Conservation (phyloP, 2,113 vertebrate genomes). For the Coracopsis vasa region DNA sequence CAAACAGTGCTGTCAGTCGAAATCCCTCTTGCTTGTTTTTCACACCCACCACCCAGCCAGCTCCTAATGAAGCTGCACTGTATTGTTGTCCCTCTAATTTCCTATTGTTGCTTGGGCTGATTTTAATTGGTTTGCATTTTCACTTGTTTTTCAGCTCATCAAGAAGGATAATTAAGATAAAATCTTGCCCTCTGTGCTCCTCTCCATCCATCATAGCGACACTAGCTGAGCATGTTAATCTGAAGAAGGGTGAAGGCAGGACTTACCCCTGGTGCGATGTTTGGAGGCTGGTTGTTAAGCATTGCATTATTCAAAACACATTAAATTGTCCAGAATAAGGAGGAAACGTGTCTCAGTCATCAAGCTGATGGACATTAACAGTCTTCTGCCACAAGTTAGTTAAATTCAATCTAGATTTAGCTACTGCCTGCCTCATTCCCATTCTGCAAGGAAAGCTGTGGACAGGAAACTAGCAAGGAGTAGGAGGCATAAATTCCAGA, state of each 20-base stretch:
- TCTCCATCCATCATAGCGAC: background rate
- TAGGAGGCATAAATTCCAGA: background rate
- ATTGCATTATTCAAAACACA: background rate
- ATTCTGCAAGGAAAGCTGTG: background rate
- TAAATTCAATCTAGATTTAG: conserved; percentile 6
- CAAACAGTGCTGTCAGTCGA: background rate
- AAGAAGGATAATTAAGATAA: conserved; percentile 31
- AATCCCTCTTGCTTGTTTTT: background rate
- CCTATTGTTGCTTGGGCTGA: background rate
- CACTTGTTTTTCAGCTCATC: conserved; percentile 34
- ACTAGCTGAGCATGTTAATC: background rate
- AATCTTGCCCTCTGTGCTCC: background rate
- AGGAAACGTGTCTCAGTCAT: background rate
- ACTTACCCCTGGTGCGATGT: background rate
- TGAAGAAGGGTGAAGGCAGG: background rate
- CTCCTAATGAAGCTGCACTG: background rate
- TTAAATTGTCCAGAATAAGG: conserved; percentile 7
- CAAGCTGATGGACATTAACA: conserved; percentile 33
- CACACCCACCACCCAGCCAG: background rate
- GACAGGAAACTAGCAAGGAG: conserved; percentile 2
- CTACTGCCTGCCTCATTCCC: background rate
- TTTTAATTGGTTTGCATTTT: conserved; percentile 37
- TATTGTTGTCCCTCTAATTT: background rate
- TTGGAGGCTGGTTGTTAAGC: background rate
- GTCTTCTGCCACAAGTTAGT: background rate